Base-by-base conservation (phyloP, 2,888 invertebrate genomes). In the Digitonthophagus gazella region DNA sequence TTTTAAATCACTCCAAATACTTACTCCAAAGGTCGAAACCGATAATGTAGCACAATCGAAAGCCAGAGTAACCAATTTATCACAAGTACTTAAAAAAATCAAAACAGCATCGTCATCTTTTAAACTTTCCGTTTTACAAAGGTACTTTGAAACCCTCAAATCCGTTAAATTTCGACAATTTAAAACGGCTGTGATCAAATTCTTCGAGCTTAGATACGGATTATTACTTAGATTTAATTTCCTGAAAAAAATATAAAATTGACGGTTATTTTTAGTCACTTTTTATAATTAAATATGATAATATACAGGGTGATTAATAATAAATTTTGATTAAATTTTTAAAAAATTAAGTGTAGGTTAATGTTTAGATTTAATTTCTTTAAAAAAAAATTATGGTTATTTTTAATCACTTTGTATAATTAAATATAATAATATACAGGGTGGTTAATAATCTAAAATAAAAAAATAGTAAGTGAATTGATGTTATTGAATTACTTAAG, bases 91-190 rank as follows among this genome's bases (percentile, higher is more conserved):
- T 57, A 69, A 67, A 6, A 78, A 73, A 15, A 78, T 74, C 56
- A 76, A 71, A n/a, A 69, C 64, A 0, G 74, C 75, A 70, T 77
- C 76, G 68, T 75, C 75, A 66, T 77, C 77, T 18, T 64, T 71
- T 18, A 78, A 70, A 22, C 73, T 71, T 19, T 74, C 67, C 0
- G 58, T 66, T 14, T 71, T 70, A 11, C 74, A 73, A 44, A 70
- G 63, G 15, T 75, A 73, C 6, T 73, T 66, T 2, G 76, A 74
- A 56, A 78, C 67, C 55, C 74, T 71, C 19, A 78, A 65, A 67
- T 78, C 77, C 67, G 75, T 74, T 15, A 78, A 68, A 20, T 74
- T 61, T 44, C 67, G 71, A 57, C 75, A 75, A 61, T 78, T 78
- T 22, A 78, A 61, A 16, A 76, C 71, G 16, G 74, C 71, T 28